Evolutionary conservation across 2,888 invertebrate genomes (phyloP).

Genomic region (Leistus spinibarbis): DNA sequence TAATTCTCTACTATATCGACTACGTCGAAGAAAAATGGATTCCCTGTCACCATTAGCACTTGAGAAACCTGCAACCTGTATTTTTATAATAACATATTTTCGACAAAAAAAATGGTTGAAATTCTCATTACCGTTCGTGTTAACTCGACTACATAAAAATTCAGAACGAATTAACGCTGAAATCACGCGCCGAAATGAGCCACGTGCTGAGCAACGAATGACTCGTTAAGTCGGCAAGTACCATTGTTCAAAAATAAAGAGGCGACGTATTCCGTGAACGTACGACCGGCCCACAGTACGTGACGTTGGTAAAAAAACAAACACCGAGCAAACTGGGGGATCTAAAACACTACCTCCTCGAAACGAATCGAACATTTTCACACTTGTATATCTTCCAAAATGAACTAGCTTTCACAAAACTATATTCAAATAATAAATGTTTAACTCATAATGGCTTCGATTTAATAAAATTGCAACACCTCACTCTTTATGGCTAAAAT

Average conservation of each 20-base stretch:
- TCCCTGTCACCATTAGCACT: not conserved
- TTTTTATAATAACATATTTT: not conserved
- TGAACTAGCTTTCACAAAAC: too few relatives aligned
- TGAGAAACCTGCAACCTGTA: not conserved
- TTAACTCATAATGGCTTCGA: too few relatives aligned
- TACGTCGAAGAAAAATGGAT: not conserved
- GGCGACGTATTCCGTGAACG: conserved; percentile 9
- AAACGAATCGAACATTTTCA: too few relatives aligned
- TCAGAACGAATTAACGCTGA: conserved; percentile 1
- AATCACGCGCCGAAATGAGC: conserved; percentile 4
- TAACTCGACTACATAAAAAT: conserved; percentile 2
- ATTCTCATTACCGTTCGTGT: not conserved
- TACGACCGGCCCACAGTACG: conserved; percentile 4
- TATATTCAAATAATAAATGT: too few relatives aligned
- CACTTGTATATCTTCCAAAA: not conserved
- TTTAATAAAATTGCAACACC: too few relatives aligned
- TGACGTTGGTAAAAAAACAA: not conserved
- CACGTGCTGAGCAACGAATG: not conserved
- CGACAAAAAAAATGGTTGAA: not conserved
- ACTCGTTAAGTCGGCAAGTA: conserved; percentile 1
- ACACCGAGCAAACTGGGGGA: not conserved
- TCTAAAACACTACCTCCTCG: too few relatives aligned
- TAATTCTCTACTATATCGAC: too few relatives aligned
- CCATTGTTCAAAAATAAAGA: conserved; percentile 3
- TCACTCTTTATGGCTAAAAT: too few relatives aligned